Evolutionary conservation across 2,797 vertebrate genomes (phyloP).

Genomic region (Sitta carolinensis): DNA sequence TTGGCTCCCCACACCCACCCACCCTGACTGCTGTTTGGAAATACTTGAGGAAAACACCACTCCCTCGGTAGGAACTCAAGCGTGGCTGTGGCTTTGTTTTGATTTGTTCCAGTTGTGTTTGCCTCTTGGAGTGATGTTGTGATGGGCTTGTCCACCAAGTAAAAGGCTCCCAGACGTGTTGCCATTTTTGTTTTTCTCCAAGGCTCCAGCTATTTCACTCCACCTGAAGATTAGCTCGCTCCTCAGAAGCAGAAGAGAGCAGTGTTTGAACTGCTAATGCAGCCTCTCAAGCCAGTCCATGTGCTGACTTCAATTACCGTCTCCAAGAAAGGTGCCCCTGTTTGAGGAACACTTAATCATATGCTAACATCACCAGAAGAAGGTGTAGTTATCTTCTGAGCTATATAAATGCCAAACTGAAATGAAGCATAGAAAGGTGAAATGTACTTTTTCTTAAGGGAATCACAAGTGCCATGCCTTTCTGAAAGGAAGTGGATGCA

Average conservation of each 20-base stretch:
- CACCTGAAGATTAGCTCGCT: background rate
- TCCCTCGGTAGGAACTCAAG: background rate
- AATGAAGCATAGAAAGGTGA: background rate
- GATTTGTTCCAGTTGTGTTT: background rate
- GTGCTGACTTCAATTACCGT: background rate
- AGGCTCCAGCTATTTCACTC: background rate
- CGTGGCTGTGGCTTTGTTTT: background rate
- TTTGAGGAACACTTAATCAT: background rate
- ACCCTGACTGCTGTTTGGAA: background rate
- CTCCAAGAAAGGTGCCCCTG: background rate
- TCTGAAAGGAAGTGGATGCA: background rate
- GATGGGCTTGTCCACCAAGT: background rate
- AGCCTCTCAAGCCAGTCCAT: background rate
- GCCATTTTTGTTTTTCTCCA: background rate
- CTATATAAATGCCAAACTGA: background rate
- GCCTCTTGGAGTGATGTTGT: background rate
- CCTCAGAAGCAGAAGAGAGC: background rate
- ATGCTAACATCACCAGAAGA: background rate
- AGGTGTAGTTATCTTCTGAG: background rate
- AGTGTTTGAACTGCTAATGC: background rate
- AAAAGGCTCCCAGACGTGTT: background rate
- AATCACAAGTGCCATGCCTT: background rate
- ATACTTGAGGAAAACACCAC: slow-evolving; percentile 1
- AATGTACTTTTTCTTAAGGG: background rate
- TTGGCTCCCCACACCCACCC: background rate